Base-by-base conservation (phyloP, 1,140 invertebrate genomes). In the Probaryconus sp. region DNA sequence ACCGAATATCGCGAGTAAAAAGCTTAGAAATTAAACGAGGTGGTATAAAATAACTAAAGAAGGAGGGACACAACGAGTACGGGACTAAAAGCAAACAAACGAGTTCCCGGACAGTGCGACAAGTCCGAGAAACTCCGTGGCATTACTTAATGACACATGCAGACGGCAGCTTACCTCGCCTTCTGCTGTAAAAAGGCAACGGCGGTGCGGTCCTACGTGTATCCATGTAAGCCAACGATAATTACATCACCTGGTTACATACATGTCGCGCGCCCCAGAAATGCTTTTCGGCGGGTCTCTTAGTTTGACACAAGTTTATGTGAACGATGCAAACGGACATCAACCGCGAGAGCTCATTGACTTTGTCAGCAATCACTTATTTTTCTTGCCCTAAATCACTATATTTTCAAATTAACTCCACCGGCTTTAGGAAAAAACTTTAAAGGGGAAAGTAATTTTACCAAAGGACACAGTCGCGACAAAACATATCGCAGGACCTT, bases 131-230 rank as follows among this genome's bases (percentile, higher is more conserved):
- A 82, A 82, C 61, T 70, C 75, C 11, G 80, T 72, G 74, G 77
- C 77, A 81, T 83, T 82, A 83, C 73, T 83, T 82, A 83, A 83
- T 83, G 81, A 70, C 61, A 77, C 78, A 78, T 76, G 76, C 73
- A 42, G 69, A 48, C 47, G 67, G 40, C 73, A 69, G 72, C 78
- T 77, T 80, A 81, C 56, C 68, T 69, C 60, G 60, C 37, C 31
- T 47, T 60, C 42, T 30, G 43, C 0, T 2, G 38, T 48, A 80
- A 80, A 79, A 80, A 65, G 56, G 14, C 20, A 17, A 17, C 28
- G 10, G 40, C 10, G 28, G 26, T 6, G 10, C 20, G 28, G 0
- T 20, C 11, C 7, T 56, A 56, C 53, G 53, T 58, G 53, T n/a
- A n/a, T 42, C 17, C 38, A 58, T 35, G 37, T 31, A 64, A 65